A percentile compares a stretch with the other conserved stretches of the same genome.
These are phyloP conservation scores for Simalia tracyae DNA, from an alignment of 2,797 vertebrate species.

Conservation along the genomic window DNA sequence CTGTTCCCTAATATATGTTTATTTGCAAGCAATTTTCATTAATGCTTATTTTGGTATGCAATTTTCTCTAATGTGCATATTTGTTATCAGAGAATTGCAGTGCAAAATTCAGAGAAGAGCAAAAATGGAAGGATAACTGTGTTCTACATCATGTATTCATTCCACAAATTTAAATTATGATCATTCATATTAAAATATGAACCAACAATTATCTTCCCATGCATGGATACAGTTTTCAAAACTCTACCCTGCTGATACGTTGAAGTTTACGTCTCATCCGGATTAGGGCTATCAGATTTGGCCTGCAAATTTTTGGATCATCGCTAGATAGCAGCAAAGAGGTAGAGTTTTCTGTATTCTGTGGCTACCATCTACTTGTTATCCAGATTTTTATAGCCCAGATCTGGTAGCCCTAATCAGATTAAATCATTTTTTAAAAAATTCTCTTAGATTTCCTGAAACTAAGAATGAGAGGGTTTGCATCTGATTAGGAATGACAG, in stretches of 20 bases:
- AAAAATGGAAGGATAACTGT: neutral
- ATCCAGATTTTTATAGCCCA: neutral
- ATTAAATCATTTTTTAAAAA: neutral
- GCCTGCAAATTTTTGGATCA: neutral
- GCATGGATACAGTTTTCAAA: neutral
- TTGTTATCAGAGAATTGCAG: neutral
- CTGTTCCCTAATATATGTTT: neutral
- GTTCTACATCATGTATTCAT: neutral
- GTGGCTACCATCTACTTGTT: neutral
- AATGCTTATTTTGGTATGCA: neutral
- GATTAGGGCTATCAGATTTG: neutral
- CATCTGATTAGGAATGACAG: too few relatives aligned
- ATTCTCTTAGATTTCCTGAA: neutral
- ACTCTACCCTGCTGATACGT: neutral
- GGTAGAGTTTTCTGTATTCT: neutral
- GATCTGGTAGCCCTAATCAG: neutral
- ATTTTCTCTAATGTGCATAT: neutral
- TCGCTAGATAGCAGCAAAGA: neutral
- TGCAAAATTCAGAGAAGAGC: neutral
- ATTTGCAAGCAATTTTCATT: neutral
- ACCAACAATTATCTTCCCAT: neutral
- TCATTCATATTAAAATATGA: neutral
- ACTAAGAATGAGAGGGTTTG: too few relatives aligned
- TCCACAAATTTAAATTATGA: neutral
- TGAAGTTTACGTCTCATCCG: neutral